These are phyloP conservation scores for Entomyzon cyanotis DNA, from an alignment of 2,113 vertebrate genomes.

Conservation along the genomic window DNA sequence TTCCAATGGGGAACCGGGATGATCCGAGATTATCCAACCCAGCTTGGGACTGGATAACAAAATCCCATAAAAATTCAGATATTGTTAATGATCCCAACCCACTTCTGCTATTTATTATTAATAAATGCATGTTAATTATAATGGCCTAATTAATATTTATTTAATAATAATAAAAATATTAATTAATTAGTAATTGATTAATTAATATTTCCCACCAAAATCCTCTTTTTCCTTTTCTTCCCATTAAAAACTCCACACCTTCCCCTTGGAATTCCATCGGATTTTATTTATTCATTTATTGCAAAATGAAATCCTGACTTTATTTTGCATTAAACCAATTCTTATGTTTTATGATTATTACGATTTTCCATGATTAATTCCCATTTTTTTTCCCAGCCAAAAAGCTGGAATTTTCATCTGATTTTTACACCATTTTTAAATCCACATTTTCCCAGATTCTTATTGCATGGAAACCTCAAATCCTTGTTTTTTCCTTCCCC, in stretches of 20 bases:
- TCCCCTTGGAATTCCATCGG: not conserved
- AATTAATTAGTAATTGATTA: not conserved
- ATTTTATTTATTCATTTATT: not conserved
- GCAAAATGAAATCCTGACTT: not conserved
- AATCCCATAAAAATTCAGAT: not conserved
- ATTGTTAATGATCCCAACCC: too few species aligned
- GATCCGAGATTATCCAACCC: too few species aligned
- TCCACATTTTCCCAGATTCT: not conserved
- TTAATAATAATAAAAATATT: too few species aligned
- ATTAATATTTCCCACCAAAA: not conserved
- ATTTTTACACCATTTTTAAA: too few species aligned
- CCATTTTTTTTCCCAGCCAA: not conserved
- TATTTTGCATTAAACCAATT: not conserved
- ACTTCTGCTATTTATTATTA: too few species aligned
- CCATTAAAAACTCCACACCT: not conserved
- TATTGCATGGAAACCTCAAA: fast-evolving
- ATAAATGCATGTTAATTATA: not conserved
- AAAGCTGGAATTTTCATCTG: not conserved
- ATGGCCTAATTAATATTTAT: not conserved
- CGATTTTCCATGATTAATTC: not conserved
- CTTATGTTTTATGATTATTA: fast-evolving
- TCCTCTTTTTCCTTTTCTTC: not conserved
- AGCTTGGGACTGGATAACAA: not conserved
- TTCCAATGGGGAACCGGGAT: fast-evolving
- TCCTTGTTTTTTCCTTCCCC: not conserved